These are phyloP conservation scores for Cylindroiulus punctatus DNA, from an alignment of 2,888 invertebrate species.

Conservation along the genomic window DNA sequence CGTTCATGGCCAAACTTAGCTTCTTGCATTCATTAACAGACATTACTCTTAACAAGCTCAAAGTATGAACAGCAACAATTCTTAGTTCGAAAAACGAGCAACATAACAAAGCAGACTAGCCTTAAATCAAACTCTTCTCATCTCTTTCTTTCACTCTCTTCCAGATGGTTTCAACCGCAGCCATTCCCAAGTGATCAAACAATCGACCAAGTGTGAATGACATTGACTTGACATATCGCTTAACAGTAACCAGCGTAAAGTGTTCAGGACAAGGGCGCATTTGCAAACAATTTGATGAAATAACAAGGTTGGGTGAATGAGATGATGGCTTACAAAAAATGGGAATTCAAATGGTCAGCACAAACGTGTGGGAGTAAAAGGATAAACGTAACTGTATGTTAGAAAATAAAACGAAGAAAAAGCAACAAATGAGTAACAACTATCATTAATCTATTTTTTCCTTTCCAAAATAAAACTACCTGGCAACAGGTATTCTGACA, in stretches of 20 bases:
- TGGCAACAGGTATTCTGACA: neutral
- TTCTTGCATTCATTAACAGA: constrained; percentile 31
- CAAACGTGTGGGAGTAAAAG: neutral
- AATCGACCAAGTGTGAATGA: neutral
- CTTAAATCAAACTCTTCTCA: constrained; percentile 36
- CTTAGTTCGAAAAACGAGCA: constrained; percentile 26
- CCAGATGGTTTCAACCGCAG: constrained; percentile 27
- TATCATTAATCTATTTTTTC: neutral
- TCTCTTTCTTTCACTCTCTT: neutral
- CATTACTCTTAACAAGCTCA: constrained; percentile 20
- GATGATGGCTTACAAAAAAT: neutral
- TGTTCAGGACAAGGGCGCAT: constrained; percentile 11
- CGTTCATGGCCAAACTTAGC: constrained; percentile 33
- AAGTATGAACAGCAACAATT: constrained; percentile 38
- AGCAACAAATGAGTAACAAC: constrained; percentile 30
- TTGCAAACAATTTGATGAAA: constrained; percentile 16
- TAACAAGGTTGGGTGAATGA: constrained; percentile 6
- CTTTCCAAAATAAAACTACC: constrained; percentile 1
- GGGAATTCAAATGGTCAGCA: neutral
- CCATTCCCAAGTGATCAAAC: neutral
- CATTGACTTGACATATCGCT: constrained; percentile 34
- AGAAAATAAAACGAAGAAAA: neutral
- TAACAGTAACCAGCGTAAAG: constrained; percentile 20
- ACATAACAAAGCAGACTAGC: constrained; percentile 38
- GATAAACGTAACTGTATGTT: neutral